Base-by-base conservation (phyloP, 2,888 invertebrate species). In the Eucera pruinosa region DNA sequence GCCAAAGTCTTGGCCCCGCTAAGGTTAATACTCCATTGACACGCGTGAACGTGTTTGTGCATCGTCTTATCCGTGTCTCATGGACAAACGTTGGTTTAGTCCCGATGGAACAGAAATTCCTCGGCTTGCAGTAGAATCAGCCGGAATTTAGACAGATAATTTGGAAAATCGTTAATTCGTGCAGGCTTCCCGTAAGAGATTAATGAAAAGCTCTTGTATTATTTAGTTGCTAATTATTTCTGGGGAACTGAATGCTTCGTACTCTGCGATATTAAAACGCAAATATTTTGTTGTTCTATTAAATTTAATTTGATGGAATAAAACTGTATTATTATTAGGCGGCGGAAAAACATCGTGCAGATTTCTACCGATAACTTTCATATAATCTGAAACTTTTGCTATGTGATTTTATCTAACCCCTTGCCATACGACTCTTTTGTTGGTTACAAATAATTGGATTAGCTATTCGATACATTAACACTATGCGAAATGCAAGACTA, bases 21-120 rank as follows among this genome's bases (percentile, higher is more conserved):
- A 65, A 80, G 86, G 81, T 86, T 84, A 86, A 84, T 81, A 62
- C 60, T 60, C n/a, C 62, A 9, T 47, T 27, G 71, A 74, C 82
- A 81, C 70, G 62, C 11, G 60, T n/a, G 27, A 48, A 23, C 52
- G 48, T 62, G 50, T 39, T 47, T 11, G 39, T 30, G 30, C 23
- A 2, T 5, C 45, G 2, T 18, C 13, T 36, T 36, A 18, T 20
- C 5, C n/a, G 11, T 3, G 1, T 23, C n/a, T 5, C 33, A 18
- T 15, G 5, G 18, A 0, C 23, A 18, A 18, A 20, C 20, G 30
- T 2, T 30, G 25, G 50, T 68, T 68, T n/a, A 47, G 45, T 57
- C 27, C 20, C n/a, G 13, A 70, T 23, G 30, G 30, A 50, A 33
- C 15, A 33, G 33, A 23, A 20, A 43, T 33, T 30, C 15, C 41